Conservation (phyloP, 2,888 invertebrate species). For the Aproaerema taeniolella region DNA sequence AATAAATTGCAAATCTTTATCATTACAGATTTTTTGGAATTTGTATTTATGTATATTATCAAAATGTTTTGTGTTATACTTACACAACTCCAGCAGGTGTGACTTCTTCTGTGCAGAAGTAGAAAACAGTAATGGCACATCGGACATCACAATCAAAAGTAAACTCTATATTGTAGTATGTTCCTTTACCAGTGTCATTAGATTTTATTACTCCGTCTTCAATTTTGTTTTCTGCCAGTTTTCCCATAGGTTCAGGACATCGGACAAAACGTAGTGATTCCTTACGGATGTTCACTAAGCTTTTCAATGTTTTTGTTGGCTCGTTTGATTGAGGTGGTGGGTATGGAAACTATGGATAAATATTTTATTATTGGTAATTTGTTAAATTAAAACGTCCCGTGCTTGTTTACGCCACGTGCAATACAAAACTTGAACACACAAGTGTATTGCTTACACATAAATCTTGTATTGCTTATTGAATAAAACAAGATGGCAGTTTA, state of each 20-base stretch:
- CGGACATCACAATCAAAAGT: slow-evolving; percentile 97
- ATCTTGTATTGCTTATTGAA: too few relatives aligned
- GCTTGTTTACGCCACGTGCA: too few relatives aligned
- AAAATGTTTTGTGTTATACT: too few relatives aligned
- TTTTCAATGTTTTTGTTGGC: slow-evolving; percentile 97
- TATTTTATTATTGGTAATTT: not conserved
- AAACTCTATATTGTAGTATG: slow-evolving; percentile 96
- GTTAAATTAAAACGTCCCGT: too few relatives aligned
- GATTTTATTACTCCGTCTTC: slow-evolving; percentile 74
- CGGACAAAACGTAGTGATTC: slow-evolving; percentile 96
- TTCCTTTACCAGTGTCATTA: slow-evolving; percentile 79
- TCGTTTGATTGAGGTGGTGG: slow-evolving; percentile 97
- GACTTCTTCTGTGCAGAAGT: slow-evolving; percentile 96
- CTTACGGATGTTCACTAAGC: slow-evolving; percentile 96
- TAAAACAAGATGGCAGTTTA: too few relatives aligned
- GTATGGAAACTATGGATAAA: slow-evolving; percentile 90
- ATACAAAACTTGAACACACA: too few relatives aligned
- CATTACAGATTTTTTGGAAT: too few relatives aligned
- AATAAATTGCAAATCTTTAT: too few relatives aligned
- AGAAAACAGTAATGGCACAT: slow-evolving; percentile 96
- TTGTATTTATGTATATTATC: too few relatives aligned
- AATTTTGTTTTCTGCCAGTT: slow-evolving; percentile 71
- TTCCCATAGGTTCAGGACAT: slow-evolving; percentile 80
- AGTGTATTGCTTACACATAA: too few relatives aligned
- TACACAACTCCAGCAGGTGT: slow-evolving; percentile 90